These are phyloP conservation scores for Amazonetta brasiliensis DNA, from an alignment of 2,797 vertebrate genomes.

Conservation along the genomic window DNA sequence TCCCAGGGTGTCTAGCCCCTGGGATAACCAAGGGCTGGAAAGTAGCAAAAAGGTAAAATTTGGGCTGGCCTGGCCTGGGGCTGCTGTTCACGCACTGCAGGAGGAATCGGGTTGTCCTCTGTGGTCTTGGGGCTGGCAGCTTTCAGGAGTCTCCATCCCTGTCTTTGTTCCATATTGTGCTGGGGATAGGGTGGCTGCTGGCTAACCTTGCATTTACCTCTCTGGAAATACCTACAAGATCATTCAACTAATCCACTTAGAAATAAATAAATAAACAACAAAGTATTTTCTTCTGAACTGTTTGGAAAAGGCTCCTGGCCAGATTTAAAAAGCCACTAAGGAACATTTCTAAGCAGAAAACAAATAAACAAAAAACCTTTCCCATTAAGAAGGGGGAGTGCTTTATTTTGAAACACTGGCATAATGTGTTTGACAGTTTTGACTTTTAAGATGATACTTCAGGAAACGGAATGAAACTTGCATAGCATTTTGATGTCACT, in stretches of 20 bases:
- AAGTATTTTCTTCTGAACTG: no score
- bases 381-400: fast-evolving
- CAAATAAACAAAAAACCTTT: neutral
- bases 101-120: fast-evolving
- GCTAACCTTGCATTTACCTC: neutral
- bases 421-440: fast-evolving
- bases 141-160: neutral
- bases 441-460: neutral
- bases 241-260: neutral
- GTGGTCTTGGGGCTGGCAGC: neutral
- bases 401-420: neutral
- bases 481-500: neutral
- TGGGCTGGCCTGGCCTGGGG: neutral
- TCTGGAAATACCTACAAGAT: neutral
- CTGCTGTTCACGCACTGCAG: neutral
- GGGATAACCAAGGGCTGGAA: neutral
- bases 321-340: fast-evolving
- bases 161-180: no score
- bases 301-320: neutral
- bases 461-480: neutral
- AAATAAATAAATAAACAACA: no score
- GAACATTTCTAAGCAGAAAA: fast-evolving
- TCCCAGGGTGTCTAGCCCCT: neutral
- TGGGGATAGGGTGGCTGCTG: neutral
- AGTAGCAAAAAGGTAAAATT: neutral